phyloP scores from a whole-genome alignment of 2,797 vertebrate genomes.

The Smutsia gigantea region DNA sequence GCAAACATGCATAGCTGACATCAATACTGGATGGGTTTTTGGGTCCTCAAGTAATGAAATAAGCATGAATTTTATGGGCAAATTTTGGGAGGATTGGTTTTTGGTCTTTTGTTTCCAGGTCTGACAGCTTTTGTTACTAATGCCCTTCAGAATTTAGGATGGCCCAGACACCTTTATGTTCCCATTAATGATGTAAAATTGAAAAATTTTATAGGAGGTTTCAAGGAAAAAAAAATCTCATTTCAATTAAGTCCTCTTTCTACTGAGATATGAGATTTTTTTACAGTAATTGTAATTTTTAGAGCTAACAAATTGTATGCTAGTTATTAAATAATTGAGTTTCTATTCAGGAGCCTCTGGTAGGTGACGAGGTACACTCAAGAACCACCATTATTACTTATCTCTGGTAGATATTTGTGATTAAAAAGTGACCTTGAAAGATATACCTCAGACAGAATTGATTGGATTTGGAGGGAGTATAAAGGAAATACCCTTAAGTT shows the following conservation, averaged over 20 bases:
- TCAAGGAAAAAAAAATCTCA: background rate
- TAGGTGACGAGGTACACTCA: background rate
- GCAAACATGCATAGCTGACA: background rate
- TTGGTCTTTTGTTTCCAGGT: background rate
- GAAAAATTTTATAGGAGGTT: background rate
- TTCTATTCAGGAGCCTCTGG: background rate
- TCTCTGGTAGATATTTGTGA: background rate
- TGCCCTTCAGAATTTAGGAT: slow-evolving; percentile 18
- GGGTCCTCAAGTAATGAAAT: slow-evolving; percentile 7
- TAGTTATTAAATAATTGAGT: background rate
- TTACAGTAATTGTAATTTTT: slow-evolving; percentile 15
- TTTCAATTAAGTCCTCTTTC: background rate
- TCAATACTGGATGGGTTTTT: slow-evolving; percentile 16
- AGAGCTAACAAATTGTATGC: background rate
- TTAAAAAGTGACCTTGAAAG: background rate
- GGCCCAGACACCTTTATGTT: background rate
- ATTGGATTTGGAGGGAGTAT: background rate
- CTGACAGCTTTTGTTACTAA: slow-evolving; percentile 18
- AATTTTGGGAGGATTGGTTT: background rate
- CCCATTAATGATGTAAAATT: slow-evolving; percentile 41
- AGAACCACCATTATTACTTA: background rate
- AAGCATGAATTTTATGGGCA: background rate
- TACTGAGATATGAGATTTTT: background rate
- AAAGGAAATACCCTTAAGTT: background rate
- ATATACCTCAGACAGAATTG: background rate